A percentile compares a stretch with the other conserved stretches of the same genome.
These are phyloP conservation scores for Botia almorhae DNA, from an alignment of 2,797 vertebrate genomes.

Conservation along the genomic window DNA sequence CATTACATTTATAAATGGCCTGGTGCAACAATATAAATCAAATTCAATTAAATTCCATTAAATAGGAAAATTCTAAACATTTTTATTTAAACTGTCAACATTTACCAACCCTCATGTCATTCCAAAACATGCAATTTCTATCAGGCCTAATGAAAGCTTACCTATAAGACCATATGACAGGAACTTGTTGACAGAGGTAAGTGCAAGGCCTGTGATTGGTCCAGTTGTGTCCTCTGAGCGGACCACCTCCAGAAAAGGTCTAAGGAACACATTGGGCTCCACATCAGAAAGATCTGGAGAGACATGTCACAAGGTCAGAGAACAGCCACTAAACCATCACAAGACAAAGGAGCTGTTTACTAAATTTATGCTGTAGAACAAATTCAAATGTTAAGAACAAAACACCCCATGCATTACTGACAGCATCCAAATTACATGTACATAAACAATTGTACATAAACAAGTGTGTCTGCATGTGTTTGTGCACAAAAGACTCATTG, in stretches of 20 bases:
- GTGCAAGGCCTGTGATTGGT: conserved; percentile 95
- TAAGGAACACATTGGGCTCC: conserved; percentile 94
- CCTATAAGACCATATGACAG: conserved; percentile 95
- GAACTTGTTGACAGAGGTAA: conserved; percentile 99
- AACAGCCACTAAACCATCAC: background rate
- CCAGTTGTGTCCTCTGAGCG: conserved; percentile 98
- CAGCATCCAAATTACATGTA: background rate
- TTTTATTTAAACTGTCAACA: background rate
- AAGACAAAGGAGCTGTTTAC: conserved; percentile 14
- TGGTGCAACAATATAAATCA: background rate
- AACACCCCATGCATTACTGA: background rate
- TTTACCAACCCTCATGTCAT: background rate
- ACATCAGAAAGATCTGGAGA: conserved; percentile 88
- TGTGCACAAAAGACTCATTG: conserved; percentile 12
- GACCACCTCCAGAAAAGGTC: conserved; percentile 97
- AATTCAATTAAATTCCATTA: background rate
- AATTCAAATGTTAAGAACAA: conserved; percentile 18
- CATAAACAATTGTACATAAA: background rate
- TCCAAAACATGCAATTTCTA: background rate
- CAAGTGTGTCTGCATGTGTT: background rate
- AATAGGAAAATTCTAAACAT: too few relatives aligned
- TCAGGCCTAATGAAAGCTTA: conserved; percentile 66
- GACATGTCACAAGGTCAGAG: conserved; percentile 34
- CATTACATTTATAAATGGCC: conserved; percentile 1
- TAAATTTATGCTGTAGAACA: background rate